Evolutionary conservation across 64 coral and sea anemone genomes (phyloP), one percentile per base, ranked within the genome.

Genomic region (Exaiptasia diaphana): DNA sequence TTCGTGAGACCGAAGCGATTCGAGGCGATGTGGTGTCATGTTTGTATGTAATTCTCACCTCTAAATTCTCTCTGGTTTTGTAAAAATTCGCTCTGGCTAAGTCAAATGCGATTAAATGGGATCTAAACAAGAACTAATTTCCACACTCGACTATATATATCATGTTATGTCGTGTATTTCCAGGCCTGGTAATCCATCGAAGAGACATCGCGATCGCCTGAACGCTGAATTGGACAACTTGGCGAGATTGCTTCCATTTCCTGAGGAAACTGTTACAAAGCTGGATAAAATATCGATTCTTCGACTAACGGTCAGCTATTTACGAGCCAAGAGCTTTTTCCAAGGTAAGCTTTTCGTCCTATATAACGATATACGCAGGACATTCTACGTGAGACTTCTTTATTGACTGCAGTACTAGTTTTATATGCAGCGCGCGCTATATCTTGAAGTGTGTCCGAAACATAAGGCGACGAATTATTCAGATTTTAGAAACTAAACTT

Each of bases 231-330:
- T 99, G 89, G 95, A 99, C 69, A 99, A 99, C 77, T 75, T 99
- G 46, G 95, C 95, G 41, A 78, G 85, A 55, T 87, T 99, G 78
- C 86, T 99, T 45, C 95, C 95, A 33, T 99, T 99, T 54, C 95
- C 95, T 23, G 95, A 99, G 20, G 95, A 99, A 40, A 99, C 87
- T 78, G 90, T 97, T 53, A 92, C 95, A 68, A 99, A 99, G 83
- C 56, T 99, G 80, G 95, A 99, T 89, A 99, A 99, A 83, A 99
- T 99, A 42, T 99, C 95, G 9, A 99, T 99, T 88, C 90, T 99
- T 75, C 87, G 95, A 79, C 78, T 99, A 35, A 99, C 95, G 85
- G 95, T 99, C 27, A 99, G 95, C 90, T 99, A 99, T 80, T 75
- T 99, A 57, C 92, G 90, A 48, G 95, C 95, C 15, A 99, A 99